Conservation (phyloP, 2,113 vertebrate species). For the Empidonax traillii region DNA sequence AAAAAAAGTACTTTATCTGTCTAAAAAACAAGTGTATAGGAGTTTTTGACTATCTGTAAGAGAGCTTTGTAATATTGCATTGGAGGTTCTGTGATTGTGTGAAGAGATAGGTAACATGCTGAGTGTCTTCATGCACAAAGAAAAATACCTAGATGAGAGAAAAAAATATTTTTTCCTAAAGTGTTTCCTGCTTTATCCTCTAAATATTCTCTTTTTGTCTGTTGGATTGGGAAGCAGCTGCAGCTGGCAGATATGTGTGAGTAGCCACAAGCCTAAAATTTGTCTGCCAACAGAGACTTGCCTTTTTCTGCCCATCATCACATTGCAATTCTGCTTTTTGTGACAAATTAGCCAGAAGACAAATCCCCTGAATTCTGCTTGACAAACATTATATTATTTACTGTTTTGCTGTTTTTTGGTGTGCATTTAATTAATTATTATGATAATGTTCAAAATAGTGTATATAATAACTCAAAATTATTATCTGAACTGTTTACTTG, state of each 20-base stretch:
- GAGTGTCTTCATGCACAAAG: accelerated
- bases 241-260: background rate
- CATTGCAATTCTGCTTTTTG: background rate
- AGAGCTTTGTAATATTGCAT: background rate
- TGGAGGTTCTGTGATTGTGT: background rate
- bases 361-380: background rate
- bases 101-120: accelerated
- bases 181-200: background rate
- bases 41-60: background rate
- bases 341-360: background rate
- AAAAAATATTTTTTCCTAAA: background rate
- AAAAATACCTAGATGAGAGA: background rate
- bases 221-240: background rate
- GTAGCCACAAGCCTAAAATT: background rate
- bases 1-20: background rate
- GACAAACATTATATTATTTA: background rate
- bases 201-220: background rate
- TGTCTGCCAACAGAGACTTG: background rate
- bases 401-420: background rate
- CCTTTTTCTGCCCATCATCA: background rate
- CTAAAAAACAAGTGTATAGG: background rate
- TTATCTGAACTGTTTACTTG: background rate
- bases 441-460: background rate
- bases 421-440: background rate
- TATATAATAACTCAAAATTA: background rate